Evolutionary conservation across 2,888 invertebrate species (phyloP), one percentile per base, ranked within the genome.

Genomic region (Geophilus truncorum): DNA sequence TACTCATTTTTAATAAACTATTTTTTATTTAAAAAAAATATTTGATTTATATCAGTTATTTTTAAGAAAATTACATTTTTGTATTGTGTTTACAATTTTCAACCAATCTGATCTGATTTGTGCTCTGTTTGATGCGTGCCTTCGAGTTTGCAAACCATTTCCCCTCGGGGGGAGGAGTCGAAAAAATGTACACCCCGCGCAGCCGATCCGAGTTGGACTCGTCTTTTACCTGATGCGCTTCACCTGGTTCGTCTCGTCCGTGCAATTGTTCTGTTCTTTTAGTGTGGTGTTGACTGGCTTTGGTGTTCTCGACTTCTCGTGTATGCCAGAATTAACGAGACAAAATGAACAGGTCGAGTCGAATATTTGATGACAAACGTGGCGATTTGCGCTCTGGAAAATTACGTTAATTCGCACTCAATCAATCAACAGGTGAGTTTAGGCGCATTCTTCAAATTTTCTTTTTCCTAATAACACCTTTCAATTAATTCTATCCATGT

Each of bases 211-310:
- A 18, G 7, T 23, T 62, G 62, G 62, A 62, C 62, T 62, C 62
- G 62, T 28, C 62, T 62, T n/a, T 25, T 62, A 25, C 62, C 23
- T 62, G 62, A 62, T 28, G 62, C 62, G 62, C 62, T 62, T 62
- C 62, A 62, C 62, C 62, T 62, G 62, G 62, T 62, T 62, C 62
- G 62, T 62, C 62, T 62, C 62, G 62, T 62, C 62, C 62, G 25
- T 62, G 62, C 25, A 28, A 25, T 62, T 62, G 62, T 62, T 28
- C 62, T 62, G 28, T 62, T 10, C 62, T 62, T 23, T 23, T 9
- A n/a, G n/a, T n/a, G 62, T 62, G 12, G 62, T 25, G 23, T 23
- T 62, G 62, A 23, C 25, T 62, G 12, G 23, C 57, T 57, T 57
- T 57, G n/a, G n/a, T n/a, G n/a, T n/a, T n/a, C n/a, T n/a, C n/a